A percentile compares a stretch with the other conserved stretches of the same genome.
Evolutionary conservation across 2,888 invertebrate genomes (phyloP).

Genomic region (Rotaria macrura): DNA sequence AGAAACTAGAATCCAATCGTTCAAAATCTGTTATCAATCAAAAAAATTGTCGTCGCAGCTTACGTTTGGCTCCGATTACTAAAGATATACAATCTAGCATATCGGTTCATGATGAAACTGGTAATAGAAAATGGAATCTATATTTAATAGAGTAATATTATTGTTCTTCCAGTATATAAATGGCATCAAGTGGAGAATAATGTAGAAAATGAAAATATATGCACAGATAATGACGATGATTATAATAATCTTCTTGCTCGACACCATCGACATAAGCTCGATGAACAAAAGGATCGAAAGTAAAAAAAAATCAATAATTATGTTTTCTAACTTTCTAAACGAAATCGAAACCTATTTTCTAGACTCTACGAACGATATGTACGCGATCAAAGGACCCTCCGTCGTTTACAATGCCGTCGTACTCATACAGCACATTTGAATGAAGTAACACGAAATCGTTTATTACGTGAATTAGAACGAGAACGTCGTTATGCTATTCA

Average conservation of each 20-base stretch:
- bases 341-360: neutral
- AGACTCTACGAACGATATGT: neutral
- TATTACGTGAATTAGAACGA: conserved; percentile 8
- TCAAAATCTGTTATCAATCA: neutral
- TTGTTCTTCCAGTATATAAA: neutral
- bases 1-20: neutral
- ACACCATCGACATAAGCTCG: neutral
- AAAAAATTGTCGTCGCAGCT: neutral
- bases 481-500: neutral
- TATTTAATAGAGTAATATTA: no score
- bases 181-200: neutral
- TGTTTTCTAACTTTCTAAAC: no score
- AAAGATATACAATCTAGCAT: neutral
- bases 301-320: neutral
- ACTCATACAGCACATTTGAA: neutral
- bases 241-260: neutral
- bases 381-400: neutral
- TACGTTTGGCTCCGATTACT: neutral
- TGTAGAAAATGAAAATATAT: neutral
- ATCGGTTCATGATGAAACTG: neutral
- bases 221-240: neutral
- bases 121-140: no score
- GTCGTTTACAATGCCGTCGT: conserved; percentile 14
- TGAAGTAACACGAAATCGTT: neutral
- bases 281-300: conserved; percentile 22